Evolutionary conservation across 2,888 invertebrate species (phyloP).

Genomic region (Tubulanus polymorphus): DNA sequence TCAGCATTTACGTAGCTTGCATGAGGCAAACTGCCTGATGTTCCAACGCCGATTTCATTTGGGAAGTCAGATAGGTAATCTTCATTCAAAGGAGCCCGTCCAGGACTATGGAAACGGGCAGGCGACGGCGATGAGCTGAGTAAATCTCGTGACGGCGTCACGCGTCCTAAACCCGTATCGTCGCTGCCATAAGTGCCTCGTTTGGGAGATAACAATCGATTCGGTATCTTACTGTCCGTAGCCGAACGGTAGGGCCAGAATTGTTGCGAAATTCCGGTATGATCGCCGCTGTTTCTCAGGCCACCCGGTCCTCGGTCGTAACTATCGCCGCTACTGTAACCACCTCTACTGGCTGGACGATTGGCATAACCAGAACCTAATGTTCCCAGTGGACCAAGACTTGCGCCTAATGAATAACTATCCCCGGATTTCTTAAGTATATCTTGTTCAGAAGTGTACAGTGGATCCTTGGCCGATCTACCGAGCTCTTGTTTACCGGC

Average conservation of each 20-base stretch:
- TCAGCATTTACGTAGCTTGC: background rate
- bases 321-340: background rate
- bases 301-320: background rate
- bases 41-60: no score
- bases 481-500: background rate
- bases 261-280: slow-evolving; percentile 9
- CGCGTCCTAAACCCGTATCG: background rate
- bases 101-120: background rate
- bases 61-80: background rate
- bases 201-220: background rate
- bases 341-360: background rate
- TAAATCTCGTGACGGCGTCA: background rate
- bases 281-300: slow-evolving; percentile 12
- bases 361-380: background rate
- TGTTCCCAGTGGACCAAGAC: background rate
- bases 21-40: background rate
- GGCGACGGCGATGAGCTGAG: background rate
- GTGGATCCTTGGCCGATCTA: background rate
- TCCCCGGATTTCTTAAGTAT: no score
- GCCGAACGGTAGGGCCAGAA: slow-evolving; percentile 10
- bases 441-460: no score
- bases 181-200: background rate
- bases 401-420: background rate
- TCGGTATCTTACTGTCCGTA: background rate
- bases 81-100: background rate